Evolutionary conservation across 2,888 invertebrate species (phyloP).

Genomic region (Embidobia sp.): DNA sequence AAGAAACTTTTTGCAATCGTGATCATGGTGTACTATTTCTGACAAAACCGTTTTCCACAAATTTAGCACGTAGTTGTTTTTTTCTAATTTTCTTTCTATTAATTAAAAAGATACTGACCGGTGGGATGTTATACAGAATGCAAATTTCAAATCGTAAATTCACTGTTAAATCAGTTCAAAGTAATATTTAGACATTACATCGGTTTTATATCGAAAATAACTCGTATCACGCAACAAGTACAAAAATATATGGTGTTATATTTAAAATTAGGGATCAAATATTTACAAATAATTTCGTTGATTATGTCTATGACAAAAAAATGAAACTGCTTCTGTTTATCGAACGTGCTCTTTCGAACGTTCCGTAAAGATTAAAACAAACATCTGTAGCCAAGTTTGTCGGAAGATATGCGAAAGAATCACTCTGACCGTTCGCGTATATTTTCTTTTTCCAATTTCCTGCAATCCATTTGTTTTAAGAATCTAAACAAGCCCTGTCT

Average conservation of each 20-base stretch:
- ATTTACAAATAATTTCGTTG: slow-evolving; percentile 36
- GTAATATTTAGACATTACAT: too few species aligned
- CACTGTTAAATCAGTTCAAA: too few species aligned
- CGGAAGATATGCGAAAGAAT: slow-evolving; percentile 48
- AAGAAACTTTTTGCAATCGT: too few species aligned
- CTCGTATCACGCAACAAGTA: too few species aligned
- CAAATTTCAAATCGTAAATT: too few species aligned
- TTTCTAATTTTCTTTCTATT: too few species aligned
- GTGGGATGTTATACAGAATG: too few species aligned
- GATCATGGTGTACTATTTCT: too few species aligned
- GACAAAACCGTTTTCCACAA: too few species aligned
- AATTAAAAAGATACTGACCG: too few species aligned
- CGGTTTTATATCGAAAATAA: too few species aligned
- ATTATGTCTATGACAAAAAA: slow-evolving; percentile 19
- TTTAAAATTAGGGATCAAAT: slow-evolving; percentile 21
- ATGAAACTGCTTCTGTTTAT: slow-evolving; percentile 31
- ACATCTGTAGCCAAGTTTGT: slow-evolving; percentile 27
- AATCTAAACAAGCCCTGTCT: slow-evolving; percentile 46
- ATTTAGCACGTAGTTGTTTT: too few species aligned
- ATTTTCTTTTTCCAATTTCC: slow-evolving; percentile 56
- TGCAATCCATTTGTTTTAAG: slow-evolving; percentile 42
- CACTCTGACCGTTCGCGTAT: slow-evolving; percentile 26
- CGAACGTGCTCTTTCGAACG: slow-evolving; percentile 47
- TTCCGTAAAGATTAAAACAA: slow-evolving; percentile 41
- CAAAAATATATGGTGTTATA: neutral